phyloP scores from a whole-genome alignment of 2,888 invertebrate genomes.

The Polyommatus iphigenia region DNA sequence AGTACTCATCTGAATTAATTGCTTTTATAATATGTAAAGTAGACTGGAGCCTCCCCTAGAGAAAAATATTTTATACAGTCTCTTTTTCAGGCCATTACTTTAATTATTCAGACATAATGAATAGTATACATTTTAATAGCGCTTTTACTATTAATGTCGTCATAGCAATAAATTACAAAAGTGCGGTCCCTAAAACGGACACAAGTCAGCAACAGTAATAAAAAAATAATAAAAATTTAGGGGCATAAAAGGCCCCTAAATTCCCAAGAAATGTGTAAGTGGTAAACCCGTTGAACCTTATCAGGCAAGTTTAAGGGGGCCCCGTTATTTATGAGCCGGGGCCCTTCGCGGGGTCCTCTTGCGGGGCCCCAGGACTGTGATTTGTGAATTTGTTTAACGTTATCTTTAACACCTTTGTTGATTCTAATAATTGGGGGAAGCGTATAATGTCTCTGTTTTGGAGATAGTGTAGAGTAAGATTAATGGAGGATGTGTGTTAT shows the following conservation, averaged over 20 bases:
- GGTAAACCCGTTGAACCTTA: conserved; percentile 25
- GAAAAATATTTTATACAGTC: background rate
- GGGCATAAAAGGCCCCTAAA: conserved; percentile 18
- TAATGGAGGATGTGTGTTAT: conserved; percentile 2
- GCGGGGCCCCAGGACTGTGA: conserved; percentile 33
- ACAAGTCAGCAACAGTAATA: conserved; percentile 16
- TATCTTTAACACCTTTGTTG: conserved; percentile 32
- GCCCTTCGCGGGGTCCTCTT: background rate
- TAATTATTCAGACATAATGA: background rate
- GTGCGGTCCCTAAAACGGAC: background rate
- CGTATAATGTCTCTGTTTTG: background rate
- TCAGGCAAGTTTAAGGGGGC: conserved; percentile 29
- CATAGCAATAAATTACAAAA: background rate
- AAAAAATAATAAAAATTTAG: conserved; percentile 21
- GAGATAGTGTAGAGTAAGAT: background rate
- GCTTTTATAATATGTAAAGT: conserved; percentile 1
- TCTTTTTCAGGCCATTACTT: background rate
- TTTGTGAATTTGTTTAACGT: conserved; percentile 42
- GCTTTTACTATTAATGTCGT: background rate
- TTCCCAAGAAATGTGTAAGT: conserved; percentile 18
- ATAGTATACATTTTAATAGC: background rate
- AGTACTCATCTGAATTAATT: conserved; percentile 1
- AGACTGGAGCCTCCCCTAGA: background rate
- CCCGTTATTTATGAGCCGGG: conserved; percentile 20
- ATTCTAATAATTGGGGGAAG: conserved; percentile 9